phyloP scores from a whole-genome alignment of 2,113 vertebrate species.

The Pygoscelis adeliae region DNA sequence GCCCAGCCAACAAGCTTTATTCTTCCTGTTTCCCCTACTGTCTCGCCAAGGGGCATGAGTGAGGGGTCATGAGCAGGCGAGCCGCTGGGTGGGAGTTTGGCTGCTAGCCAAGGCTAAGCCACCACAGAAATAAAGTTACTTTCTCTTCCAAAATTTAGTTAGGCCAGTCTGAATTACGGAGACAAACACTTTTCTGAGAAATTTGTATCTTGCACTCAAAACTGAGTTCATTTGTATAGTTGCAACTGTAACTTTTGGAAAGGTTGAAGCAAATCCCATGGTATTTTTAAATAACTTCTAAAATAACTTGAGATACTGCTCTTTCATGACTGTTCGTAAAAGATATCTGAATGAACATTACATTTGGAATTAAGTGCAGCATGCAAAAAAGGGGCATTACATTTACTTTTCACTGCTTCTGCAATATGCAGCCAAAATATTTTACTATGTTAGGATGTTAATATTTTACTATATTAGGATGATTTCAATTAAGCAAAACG shows the following conservation, averaged over 20 bases:
- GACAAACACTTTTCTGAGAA: not conserved
- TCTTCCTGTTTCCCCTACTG: not conserved
- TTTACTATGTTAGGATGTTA: not conserved
- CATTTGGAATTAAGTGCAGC: not conserved
- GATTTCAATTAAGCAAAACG: not conserved
- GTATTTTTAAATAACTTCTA: not conserved
- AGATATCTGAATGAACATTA: not conserved
- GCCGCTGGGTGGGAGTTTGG: not conserved
- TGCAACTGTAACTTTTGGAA: not conserved
- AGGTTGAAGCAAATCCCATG: not conserved
- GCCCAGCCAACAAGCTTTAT: not conserved
- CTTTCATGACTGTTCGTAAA: not conserved
- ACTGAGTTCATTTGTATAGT: not conserved
- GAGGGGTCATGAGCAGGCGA: fast-evolving
- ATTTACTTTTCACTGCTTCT: not conserved
- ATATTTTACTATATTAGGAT: not conserved
- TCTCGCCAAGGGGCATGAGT: not conserved
- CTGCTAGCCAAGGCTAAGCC: not conserved
- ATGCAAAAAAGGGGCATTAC: not conserved
- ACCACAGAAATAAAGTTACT: not conserved
- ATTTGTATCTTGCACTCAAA: not conserved
- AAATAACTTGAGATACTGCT: not conserved
- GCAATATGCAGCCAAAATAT: not conserved
- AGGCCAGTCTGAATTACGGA: not conserved
- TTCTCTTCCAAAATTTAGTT: not conserved